Evolutionary conservation across 1,140 invertebrate genomes (phyloP).

Genomic region (Papilio xuthus): DNA sequence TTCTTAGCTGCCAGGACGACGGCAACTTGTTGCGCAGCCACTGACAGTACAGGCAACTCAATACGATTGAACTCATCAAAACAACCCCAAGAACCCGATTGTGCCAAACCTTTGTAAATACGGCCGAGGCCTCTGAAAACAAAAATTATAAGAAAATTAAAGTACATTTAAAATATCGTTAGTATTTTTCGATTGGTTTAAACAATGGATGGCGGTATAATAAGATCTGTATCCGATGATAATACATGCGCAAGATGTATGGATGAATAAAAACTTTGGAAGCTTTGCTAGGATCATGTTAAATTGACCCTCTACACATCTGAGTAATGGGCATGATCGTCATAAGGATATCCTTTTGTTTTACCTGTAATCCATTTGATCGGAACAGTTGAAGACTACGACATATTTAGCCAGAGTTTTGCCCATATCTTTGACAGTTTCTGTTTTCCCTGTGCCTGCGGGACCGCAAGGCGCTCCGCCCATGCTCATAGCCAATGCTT

Average conservation of each 20-base stretch:
- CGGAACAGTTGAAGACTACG: conserved; percentile 98
- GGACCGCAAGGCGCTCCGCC: conserved; percentile 97
- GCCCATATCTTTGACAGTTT: conserved; percentile 99
- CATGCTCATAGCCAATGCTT: conserved; percentile 98
- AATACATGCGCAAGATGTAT: too few relatives aligned
- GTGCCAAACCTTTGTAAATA: conserved; percentile 95
- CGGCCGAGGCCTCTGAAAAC: conserved; percentile 89
- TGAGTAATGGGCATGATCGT: too few relatives aligned
- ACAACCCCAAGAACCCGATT: conserved; percentile 98
- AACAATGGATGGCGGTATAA: too few relatives aligned
- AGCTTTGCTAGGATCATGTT: too few relatives aligned
- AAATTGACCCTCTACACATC: too few relatives aligned
- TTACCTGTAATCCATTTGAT: conserved; percentile 98
- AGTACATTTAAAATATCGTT: not conserved
- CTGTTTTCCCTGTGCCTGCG: conserved; percentile 97
- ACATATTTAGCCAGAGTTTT: conserved; percentile 98
- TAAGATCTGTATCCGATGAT: too few relatives aligned
- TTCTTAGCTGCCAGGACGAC: conserved; percentile 95
- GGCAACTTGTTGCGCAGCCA: conserved; percentile 98
- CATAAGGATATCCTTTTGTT: not conserved
- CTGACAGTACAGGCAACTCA: conserved; percentile 95
- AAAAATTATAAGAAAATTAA: conserved; percentile 32
- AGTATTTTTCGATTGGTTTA: too few relatives aligned
- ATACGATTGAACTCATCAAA: conserved; percentile 99
- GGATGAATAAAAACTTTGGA: too few relatives aligned